Conservation (phyloP, 2,113 vertebrate genomes). For the Mus musculus region DNA sequence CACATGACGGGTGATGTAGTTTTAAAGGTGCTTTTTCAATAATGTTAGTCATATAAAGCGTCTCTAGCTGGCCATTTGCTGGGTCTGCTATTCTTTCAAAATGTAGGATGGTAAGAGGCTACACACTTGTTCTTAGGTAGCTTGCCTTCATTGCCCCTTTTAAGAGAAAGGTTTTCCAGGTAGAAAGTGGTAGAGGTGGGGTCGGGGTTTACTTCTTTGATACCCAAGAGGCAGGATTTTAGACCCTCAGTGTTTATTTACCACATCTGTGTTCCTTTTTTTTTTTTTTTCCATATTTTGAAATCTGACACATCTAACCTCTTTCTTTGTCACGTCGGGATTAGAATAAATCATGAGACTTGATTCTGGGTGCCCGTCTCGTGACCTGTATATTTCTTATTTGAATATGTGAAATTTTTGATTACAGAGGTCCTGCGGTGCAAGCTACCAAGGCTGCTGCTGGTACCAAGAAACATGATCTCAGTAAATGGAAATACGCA, state of each 20-base stretch:
- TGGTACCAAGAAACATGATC: slow-evolving; percentile 94
- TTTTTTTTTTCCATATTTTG: neutral
- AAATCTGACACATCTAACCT: slow-evolving; percentile 38
- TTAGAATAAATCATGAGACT: neutral
- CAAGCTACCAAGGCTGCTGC: slow-evolving; percentile 94
- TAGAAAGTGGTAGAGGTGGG: neutral
- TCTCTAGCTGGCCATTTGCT: neutral
- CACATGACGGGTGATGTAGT: neutral
- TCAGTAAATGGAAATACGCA: slow-evolving; percentile 99
- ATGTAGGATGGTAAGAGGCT: neutral
- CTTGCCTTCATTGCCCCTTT: neutral
- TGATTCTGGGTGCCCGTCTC: slow-evolving; percentile 25
- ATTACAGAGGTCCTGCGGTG: slow-evolving; percentile 91
- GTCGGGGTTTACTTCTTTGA: slow-evolving; percentile 2
- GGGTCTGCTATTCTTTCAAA: slow-evolving; percentile 13
- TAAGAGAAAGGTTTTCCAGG: neutral
- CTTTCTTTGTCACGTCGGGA: neutral
- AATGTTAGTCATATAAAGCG: neutral
- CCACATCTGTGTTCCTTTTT: neutral
- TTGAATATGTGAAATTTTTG: slow-evolving; percentile 61
- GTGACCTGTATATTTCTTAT: slow-evolving; percentile 56
- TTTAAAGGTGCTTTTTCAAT: slow-evolving; percentile 6
- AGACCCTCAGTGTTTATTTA: slow-evolving; percentile 1
- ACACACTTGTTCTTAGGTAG: neutral
- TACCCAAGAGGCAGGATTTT: neutral